Evolutionary conservation across 2,113 vertebrate species (phyloP), one percentile per base, ranked within the genome.

Genomic region (Cinclus cinclus): DNA sequence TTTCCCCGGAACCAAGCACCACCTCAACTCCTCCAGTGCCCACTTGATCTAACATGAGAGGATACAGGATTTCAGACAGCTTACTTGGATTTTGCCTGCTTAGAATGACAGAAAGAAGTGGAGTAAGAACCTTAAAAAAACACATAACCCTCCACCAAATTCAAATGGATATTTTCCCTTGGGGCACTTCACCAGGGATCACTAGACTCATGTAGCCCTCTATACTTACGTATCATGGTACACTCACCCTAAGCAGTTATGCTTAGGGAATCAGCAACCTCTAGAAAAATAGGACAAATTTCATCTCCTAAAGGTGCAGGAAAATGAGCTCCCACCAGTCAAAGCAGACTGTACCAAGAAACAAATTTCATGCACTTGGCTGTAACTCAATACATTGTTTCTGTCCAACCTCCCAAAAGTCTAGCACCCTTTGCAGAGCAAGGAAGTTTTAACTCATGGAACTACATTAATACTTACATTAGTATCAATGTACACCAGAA

Each of bases 361-460:
- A 68, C 1, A 0, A 42, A 56, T 23, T 56, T 68, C 31, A 47
- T 1, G 1, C 1, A 1, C 19, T 62, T 25, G 11, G 30, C 53
- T 37, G 41, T 59, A 44, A 4, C 11, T 33, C 42, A 67, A 39
- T 6, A 47, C n/a, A 35, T 21, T 11, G 9, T 28, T 90, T 50
- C n/a, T 59, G 16, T 55, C 28, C 9, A 65, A 15, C 9, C 11
- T 76, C 53, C 78, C 39, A 69, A 67, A 89, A 70, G 33, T 18
- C 16, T 37, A 58, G 39, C 2, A 13, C 9, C 31, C 27, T 83
- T 63, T 50, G 15, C 37, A 85, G 21, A 73, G 41, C 11, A 31
- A 39, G 18, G 10, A 22, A 37, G 22, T 63, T 87, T 56, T 30
- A 89, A 75, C 16, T 13, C 17, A 3, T 4, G 0, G 1, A 85